Evolutionary conservation across 2,797 vertebrate genomes (phyloP), one percentile per base, ranked within the genome.

Genomic region (Dermochelys coriacea): DNA sequence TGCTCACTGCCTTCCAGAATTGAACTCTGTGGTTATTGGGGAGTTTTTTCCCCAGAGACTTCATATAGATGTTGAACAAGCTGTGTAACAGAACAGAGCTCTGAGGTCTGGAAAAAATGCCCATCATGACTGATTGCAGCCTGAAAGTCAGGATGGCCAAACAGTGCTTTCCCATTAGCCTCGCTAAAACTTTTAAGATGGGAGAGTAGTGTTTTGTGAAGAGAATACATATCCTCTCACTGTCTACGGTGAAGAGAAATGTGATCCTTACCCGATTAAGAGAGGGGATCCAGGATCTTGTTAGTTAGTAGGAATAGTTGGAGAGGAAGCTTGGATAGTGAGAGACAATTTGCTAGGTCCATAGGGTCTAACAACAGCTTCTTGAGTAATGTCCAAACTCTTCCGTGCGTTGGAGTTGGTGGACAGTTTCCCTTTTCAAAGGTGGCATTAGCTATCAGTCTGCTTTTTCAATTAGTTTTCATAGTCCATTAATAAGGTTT

Each of bases 21-120:
- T 23, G 71, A 25, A 37, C 41, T 45, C 37, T 45, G 41, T 41
- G 25, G 12, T 41, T 41, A 45, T 25, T 45, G 71, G 21, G n/a
- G 21, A 45, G 5, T 27, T 74, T 74, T 21, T 9, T 4, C 68
- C 37, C 41, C 50, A 59, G 88, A 77, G 93, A 51, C 85, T 91
- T 84, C 87, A 68, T 75, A 87, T 94, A 86, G 88, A 55, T 81
- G 81, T 75, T 89, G 88, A 93, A 80, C 88, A 57, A 50, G 5
- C 47, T 79, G 23, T 6, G 25, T 29, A 23, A 82, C 78, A 34
- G 31, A 37, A 37, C 37, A 21, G 68, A 71, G 21, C 23, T 6
- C 95, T 91, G 80, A 0, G 0, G 96, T 96, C 96, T 95, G 91
- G 0, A 1, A 68, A 95, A 95, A 74, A 74, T 74, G 93, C 93